Evolutionary conservation across 2,113 vertebrate genomes (phyloP), one percentile per base, ranked within the genome.

Genomic region (Emydura subglobosa): DNA sequence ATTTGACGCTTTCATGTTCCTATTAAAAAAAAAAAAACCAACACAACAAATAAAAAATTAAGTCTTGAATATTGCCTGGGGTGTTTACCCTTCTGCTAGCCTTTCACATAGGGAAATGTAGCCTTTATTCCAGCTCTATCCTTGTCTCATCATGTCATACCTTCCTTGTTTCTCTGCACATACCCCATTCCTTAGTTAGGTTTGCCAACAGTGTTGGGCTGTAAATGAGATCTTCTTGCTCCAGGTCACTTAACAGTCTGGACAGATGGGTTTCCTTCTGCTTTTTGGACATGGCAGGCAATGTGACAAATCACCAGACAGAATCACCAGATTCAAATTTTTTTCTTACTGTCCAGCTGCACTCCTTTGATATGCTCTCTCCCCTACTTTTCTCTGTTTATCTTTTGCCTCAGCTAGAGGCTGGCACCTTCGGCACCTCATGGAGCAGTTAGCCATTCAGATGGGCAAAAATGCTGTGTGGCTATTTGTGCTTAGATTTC

Each of bases 211-310:
- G 5, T 42, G 68, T 24, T 42, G 68, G 39, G 39, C 21, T 24
- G n/a, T 22, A 50, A 76, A n/a, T 76, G 50, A 16, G 34, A 74
- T 74, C 89, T 53, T 47, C 90, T 74, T 90, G 31, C 83, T 89
- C 76, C 49, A 51, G 4, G 74, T 1, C 19, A 0, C 17, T n/a
- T 85, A 24, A 29, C 49, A 83, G 0, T 34, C 34, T 94, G 61
- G 59, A 42, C 50, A 65, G 0, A 81, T 87, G 78, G 2, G 17
- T 61, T 53, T 83, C 68, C 74, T 85, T 19, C 74, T 96, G 47
- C 74, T 47, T 10, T 0, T 84, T 83, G 39, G 87, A 78, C 25
- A 92, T 82, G 4, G 59, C 6, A 74, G 83, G 80, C 93, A 42
- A 22, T 0, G 88, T 1, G 0, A 87, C 17, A 3, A 72, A 44